Conservation (phyloP, 2,113 vertebrate genomes). For the Rhadina sibilatrix region DNA sequence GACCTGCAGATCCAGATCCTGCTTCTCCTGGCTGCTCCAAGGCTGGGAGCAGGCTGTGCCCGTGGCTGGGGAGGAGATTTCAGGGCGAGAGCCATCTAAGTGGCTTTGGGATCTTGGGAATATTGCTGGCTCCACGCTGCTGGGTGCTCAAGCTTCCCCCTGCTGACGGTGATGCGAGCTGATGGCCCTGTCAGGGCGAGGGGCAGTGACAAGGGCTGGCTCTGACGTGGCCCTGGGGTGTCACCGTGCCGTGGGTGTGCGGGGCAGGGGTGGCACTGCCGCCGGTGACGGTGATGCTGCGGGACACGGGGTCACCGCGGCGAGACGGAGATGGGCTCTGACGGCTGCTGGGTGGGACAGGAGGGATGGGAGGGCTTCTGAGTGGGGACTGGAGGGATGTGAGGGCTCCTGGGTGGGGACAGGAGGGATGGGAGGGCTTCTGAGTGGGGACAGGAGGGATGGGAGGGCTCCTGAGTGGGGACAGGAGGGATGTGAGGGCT, state of each 20-base stretch:
- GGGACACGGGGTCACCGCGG: accelerated
- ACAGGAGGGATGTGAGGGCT: neutral
- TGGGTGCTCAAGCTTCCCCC: neutral
- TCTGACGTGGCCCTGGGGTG: neutral
- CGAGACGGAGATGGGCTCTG: accelerated
- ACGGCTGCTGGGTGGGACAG: neutral
- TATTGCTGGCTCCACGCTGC: accelerated
- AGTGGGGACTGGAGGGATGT: neutral
- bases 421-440: neutral
- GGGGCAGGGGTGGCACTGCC: neutral
- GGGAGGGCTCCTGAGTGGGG: accelerated
- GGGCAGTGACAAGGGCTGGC: neutral
- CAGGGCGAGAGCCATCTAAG: neutral
- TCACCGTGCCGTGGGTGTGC: neutral
- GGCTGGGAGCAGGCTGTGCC: neutral
- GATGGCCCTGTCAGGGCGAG: neutral
- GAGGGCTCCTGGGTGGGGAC: no score
- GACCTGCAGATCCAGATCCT: neutral
- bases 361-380: neutral
- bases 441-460: neutral
- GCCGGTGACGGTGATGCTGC: neutral
- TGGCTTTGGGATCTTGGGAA: neutral
- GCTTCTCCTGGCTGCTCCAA: neutral
- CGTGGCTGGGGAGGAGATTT: neutral
- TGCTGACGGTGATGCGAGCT: neutral